These are phyloP conservation scores for Pentalonia nigronervosa DNA, from an alignment of 1,140 invertebrate species.

Conservation along the genomic window DNA sequence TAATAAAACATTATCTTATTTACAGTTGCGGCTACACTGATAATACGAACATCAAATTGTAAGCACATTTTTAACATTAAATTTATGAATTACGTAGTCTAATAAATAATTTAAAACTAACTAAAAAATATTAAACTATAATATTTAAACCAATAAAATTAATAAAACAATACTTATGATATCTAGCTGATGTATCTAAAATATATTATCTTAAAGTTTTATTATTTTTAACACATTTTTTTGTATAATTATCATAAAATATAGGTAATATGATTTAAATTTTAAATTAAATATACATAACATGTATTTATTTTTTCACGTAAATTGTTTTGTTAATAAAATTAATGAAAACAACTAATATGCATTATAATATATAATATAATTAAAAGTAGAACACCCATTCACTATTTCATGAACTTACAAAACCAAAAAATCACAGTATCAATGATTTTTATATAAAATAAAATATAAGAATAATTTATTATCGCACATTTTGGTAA, in stretches of 20 bases:
- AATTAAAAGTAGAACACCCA: background rate
- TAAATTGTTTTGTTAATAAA: background rate
- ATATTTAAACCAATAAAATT: too few species aligned
- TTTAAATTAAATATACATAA: background rate
- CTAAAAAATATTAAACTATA: background rate
- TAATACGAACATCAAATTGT: background rate
- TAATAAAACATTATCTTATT: constrained; percentile 9
- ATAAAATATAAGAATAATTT: background rate
- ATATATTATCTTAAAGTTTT: background rate
- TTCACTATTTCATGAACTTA: background rate
- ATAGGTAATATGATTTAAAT: background rate
- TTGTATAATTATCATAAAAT: background rate
- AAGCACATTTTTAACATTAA: background rate
- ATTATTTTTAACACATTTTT: background rate
- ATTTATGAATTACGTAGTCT: background rate
- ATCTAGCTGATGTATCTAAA: background rate
- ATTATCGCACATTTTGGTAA: background rate
- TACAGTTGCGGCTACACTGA: background rate
- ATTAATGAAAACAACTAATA: background rate
- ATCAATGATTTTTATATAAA: background rate
- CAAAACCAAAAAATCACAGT: background rate
- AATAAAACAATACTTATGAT: background rate
- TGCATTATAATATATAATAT: background rate
- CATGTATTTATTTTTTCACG: background rate
- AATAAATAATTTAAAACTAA: background rate